phyloP scores from a whole-genome alignment of 2,113 vertebrate genomes.

The Brachyistius frenatus region DNA sequence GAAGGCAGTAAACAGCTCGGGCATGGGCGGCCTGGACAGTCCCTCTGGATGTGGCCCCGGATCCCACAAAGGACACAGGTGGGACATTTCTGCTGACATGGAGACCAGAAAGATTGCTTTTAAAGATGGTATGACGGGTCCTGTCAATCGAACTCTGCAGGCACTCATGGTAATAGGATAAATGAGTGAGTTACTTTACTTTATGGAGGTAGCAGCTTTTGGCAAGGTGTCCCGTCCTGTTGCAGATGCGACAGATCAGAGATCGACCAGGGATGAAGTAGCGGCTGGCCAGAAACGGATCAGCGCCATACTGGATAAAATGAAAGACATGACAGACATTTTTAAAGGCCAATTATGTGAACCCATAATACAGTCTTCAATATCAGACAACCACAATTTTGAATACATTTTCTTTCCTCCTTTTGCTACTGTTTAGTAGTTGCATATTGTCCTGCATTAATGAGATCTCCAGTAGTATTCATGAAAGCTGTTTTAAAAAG shows the following conservation, averaged over 20 bases:
- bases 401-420: background rate
- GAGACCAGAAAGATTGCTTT: background rate
- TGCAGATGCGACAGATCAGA: slow-evolving; percentile 65
- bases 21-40: slow-evolving; percentile 69
- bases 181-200: slow-evolving; percentile 48
- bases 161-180: background rate
- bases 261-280: slow-evolving; percentile 48
- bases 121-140: background rate
- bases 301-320: slow-evolving; percentile 15
- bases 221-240: slow-evolving; percentile 63
- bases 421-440: background rate
- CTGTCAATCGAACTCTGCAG: background rate
- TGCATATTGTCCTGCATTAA: background rate
- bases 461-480: background rate
- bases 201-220: slow-evolving; percentile 68
- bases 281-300: slow-evolving; percentile 9
- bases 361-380: no score
- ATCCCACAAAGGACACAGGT: slow-evolving; percentile 76
- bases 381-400: background rate
- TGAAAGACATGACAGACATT: background rate
- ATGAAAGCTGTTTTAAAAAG: background rate
- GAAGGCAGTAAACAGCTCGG: slow-evolving; percentile 66
- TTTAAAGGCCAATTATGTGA: background rate
- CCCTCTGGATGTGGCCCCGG: slow-evolving; percentile 68
- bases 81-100: slow-evolving; percentile 57